These are phyloP conservation scores for Petroica traversi DNA, from an alignment of 2,113 vertebrate genomes.

Conservation along the genomic window DNA sequence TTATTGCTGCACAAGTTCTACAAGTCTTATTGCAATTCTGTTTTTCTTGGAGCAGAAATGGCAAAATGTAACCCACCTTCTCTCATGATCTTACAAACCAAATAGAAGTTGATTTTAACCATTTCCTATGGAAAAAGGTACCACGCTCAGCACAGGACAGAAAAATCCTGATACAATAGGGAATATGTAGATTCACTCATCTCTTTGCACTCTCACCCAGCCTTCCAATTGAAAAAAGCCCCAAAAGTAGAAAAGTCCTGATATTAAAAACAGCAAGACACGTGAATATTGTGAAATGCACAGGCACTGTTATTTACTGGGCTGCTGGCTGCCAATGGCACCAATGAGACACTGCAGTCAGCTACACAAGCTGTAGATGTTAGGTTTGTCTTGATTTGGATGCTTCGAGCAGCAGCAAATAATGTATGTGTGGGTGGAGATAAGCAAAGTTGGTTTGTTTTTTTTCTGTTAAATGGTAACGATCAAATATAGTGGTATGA, in stretches of 20 bases:
- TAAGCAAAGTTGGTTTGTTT: neutral
- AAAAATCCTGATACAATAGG: neutral
- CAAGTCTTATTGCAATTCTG: neutral
- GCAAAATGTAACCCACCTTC: neutral
- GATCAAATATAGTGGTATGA: neutral
- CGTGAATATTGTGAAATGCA: neutral
- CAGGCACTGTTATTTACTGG: neutral
- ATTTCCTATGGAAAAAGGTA: neutral
- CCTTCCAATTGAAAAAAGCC: neutral
- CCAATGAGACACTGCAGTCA: neutral
- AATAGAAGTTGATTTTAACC: neutral
- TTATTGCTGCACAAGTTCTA: neutral
- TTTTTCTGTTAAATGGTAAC: neutral
- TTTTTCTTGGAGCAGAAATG: neutral
- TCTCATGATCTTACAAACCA: neutral
- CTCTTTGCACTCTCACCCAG: neutral
- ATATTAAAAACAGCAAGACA: neutral
- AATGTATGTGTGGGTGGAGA: neutral
- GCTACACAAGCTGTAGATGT: neutral
- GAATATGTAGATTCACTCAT: neutral
- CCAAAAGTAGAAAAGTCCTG: neutral
- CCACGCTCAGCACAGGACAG: accelerated
- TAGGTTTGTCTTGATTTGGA: neutral
- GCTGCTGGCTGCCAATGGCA: neutral
- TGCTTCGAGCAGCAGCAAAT: neutral